A percentile compares a stretch with the other conserved stretches of the same genome.
These are phyloP conservation scores for Amphibalanus amphitrite DNA, from an alignment of 1,140 invertebrate genomes.

Conservation along the genomic window DNA sequence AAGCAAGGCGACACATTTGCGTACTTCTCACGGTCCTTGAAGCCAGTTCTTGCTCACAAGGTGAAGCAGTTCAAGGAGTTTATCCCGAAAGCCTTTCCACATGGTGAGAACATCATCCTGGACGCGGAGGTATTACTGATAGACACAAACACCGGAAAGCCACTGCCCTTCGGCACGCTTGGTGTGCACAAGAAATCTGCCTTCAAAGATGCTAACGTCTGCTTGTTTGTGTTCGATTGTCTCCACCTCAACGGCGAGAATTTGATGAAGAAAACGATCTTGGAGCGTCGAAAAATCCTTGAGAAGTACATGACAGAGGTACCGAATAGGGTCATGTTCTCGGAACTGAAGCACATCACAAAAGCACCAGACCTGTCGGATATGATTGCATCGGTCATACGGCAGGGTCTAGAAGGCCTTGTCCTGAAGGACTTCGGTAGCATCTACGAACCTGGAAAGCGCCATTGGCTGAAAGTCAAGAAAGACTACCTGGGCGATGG, in stretches of 20 bases:
- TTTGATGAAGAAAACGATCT: constrained; percentile 58
- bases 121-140: constrained; percentile 85
- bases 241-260: constrained; percentile 76
- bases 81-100: constrained; percentile 74
- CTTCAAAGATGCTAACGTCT: constrained; percentile 72
- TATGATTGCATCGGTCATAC: constrained; percentile 34
- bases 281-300: constrained; percentile 54
- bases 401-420: constrained; percentile 69
- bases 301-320: constrained; percentile 67
- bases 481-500: constrained; percentile 82
- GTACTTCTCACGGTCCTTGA: constrained; percentile 78
- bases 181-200: constrained; percentile 76
- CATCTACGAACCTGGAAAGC: constrained; percentile 77
- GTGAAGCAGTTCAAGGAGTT: constrained; percentile 65
- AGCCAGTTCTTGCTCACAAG: constrained; percentile 80
- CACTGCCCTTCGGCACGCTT: constrained; percentile 81
- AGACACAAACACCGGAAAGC: constrained; percentile 59
- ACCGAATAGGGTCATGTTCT: constrained; percentile 67
- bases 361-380: constrained; percentile 22
- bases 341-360: constrained; percentile 57
- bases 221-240: constrained; percentile 85
- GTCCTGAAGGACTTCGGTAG: constrained; percentile 71
- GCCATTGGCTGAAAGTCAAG: constrained; percentile 89
- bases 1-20: constrained; percentile 64
- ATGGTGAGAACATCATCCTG: constrained; percentile 65